Base-by-base conservation (phyloP, 2,113 vertebrate species). In the Parus major region DNA sequence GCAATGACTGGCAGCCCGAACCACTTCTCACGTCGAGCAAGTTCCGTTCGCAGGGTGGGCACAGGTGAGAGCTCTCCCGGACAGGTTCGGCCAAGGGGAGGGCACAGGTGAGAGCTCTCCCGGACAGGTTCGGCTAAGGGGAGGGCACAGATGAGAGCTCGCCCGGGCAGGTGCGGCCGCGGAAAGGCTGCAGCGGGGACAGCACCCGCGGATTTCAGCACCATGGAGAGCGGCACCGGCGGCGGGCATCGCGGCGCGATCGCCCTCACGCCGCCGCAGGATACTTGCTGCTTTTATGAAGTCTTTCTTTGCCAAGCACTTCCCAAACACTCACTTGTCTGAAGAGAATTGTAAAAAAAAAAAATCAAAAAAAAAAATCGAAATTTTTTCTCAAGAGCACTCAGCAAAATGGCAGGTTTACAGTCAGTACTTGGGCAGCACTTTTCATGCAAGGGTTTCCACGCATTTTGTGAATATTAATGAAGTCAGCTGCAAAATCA, bases 381-480 rank as follows among this genome's bases (percentile, higher is more conserved):
- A 77, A 72, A 63, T 79, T 96, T 57, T 95, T 96, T 55, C 59
- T 61, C 49, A 49, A 46, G 61, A 88, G 44, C 86, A 44, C 35
- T 59, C 64, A 60, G 83, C n/a, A 93, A 90, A 95, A 72, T 61
- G 92, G 63, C 85, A 94, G 80, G 69, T 94, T 90, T 95, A 47
- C 90, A 65, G 78, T 33, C 49, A 25, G 57, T 60, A 76, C 29
- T 83, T 44, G 61, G 91, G 71, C 53, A 92, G 59, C 16, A 13
- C 90, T 97, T 96, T 71, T 75, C 27, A 11, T 80, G 68, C 55
- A 66, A 93, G 64, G 56, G 65, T 91, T 89, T 95, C 78, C 41
- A 64, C 28, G 22, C 36, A 24, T 50, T 88, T 82, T 63, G 36
- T 86, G 94, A 93, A 87, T 96, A 71, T 91, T 83, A 89, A 96